Base-by-base conservation (phyloP, 35 echinoderm and acorn worm genomes). In the Apostichopus californicus region DNA sequence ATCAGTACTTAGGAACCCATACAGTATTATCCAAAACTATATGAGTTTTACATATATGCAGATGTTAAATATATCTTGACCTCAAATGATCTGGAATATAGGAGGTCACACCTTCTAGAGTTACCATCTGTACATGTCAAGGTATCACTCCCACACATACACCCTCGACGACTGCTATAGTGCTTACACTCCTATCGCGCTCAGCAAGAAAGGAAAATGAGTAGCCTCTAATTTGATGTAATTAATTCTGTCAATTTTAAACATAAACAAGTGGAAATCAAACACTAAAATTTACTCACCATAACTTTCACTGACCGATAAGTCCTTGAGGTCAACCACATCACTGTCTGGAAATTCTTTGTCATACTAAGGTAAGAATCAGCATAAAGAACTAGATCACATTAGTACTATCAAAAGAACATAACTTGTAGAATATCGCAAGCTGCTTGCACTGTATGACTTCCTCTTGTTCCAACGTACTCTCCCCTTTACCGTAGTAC, bases 321-420 rank as follows among this genome's bases (percentile, higher is more conserved):
- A 15, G 17, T 83, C 52, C 55, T 83, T 13, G n/a, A 83, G 25
- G 14, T 83, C 25, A 55, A 83, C 25, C 9, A 53, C 52, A 14
- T 83, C 80, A 83, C 25, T 53, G 17, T 83, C 80, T 83, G 80
- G 80, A 83, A 83, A 83, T 13, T 83, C 80, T 56, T 55, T 54
- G 46, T 83, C 80, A 83, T 83, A 83, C 80, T 83, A 56, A 46
- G 34, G 34, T 46, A 46, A 46, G 34, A 68, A 68, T 68, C 11
- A 18, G 9, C 11, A 18, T 11, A 14, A 83, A 83, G 6, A 83
- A 13, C n/a, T n/a, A n/a, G n/a, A n/a, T n/a, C n/a, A n/a, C 25
- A 34, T 15, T 83, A 53, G 9, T 83, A 12, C 8, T 25, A 25
- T 25, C 24, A 1, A 22, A 79, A 22, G 5, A 46, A 5, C 6